Conservation (phyloP, 2,888 invertebrate genomes). For the Andricus curvator region DNA sequence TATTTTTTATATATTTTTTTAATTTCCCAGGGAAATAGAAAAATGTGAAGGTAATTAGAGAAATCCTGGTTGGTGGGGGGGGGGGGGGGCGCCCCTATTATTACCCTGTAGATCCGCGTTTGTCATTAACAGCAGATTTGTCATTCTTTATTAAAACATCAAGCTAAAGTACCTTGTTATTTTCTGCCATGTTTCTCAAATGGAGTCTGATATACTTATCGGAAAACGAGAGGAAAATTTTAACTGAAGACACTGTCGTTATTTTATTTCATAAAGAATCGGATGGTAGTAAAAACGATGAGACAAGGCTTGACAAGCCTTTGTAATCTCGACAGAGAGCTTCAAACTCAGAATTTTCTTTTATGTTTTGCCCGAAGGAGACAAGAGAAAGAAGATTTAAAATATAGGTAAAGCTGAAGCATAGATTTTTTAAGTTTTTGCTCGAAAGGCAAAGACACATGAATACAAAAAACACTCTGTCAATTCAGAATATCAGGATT, state of each 20-base stretch:
- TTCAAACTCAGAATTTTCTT: background rate
- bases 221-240: background rate
- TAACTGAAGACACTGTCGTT: slow-evolving; percentile 5
- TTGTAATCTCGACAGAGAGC: background rate
- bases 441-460: background rate
- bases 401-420: background rate
- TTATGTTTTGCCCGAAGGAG: background rate
- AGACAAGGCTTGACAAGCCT: background rate
- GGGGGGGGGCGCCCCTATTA: too few relatives aligned
- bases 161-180: background rate
- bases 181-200: background rate
- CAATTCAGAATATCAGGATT: too few relatives aligned
- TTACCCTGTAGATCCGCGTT: too few relatives aligned
- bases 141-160: background rate
- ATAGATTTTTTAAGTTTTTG: background rate
- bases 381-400: background rate
- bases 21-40: too few relatives aligned
- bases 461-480: background rate
- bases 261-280: background rate
- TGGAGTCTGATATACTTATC: background rate
- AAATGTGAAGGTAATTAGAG: too few relatives aligned
- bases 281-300: background rate
- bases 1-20: too few relatives aligned
- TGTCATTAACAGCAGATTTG: too few relatives aligned
- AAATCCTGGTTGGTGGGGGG: too few relatives aligned